A percentile compares a stretch with the other conserved stretches of the same genome.
These are phyloP conservation scores for Latheticus oryzae DNA, from an alignment of 2,888 invertebrate genomes.

Conservation along the genomic window DNA sequence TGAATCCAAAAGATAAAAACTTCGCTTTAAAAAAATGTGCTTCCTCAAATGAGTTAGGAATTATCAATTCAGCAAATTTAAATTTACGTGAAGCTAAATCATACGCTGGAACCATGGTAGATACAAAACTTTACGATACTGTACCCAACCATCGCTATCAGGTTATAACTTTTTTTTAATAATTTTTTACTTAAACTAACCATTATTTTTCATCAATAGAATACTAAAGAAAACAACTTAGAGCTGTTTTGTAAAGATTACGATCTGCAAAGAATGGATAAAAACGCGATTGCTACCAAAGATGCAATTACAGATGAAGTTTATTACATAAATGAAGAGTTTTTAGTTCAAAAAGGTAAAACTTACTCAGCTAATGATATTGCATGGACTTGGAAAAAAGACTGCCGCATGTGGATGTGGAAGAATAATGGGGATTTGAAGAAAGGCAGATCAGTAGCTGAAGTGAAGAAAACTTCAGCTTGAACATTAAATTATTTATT, in stretches of 20 bases:
- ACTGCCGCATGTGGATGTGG: conserved; percentile 77
- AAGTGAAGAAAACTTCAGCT: conserved; percentile 8
- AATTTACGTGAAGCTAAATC: conserved; percentile 56
- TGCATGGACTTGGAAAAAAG: conserved; percentile 77
- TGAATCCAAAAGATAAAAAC: conserved; percentile 36
- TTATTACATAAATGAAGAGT: conserved; percentile 68
- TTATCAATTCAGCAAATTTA: conserved; percentile 48
- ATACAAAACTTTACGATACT: conserved; percentile 47
- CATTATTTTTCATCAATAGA: conserved; percentile 16
- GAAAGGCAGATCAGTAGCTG: conserved; percentile 54
- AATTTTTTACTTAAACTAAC: conserved; percentile 1
- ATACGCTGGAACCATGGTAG: conserved; percentile 52
- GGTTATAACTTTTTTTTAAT: conserved; percentile 10
- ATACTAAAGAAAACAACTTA: conserved; percentile 41
- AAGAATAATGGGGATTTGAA: conserved; percentile 60
- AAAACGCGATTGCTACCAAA: conserved; percentile 51
- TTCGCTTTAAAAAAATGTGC: conserved; percentile 36
- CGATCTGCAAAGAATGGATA: conserved; percentile 37
- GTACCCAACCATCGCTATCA: conserved; percentile 37
- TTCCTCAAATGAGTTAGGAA: conserved; percentile 39
- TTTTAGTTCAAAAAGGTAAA: conserved; percentile 70
- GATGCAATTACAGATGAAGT: conserved; percentile 56
- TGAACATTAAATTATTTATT: conserved; percentile 23
- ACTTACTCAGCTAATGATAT: conserved; percentile 71
- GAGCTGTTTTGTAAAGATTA: conserved; percentile 34